Percentiles rank a stretch among this genome's conserved stretches.
Conservation (phyloP, 2,888 invertebrate genomes). For the Microctonus hyperodae region DNA sequence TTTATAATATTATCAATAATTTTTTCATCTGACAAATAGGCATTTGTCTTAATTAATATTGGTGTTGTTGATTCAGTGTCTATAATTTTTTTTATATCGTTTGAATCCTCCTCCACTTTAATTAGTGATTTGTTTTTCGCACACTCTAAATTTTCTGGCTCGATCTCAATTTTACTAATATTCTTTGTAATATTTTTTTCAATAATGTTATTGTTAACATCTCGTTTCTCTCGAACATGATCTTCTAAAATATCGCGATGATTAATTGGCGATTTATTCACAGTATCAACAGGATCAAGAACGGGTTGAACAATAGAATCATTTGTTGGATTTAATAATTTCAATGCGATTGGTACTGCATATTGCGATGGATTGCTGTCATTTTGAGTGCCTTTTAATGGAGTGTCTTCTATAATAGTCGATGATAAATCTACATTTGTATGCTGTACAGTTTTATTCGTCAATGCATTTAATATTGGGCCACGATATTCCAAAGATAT, state of each 20-base stretch:
- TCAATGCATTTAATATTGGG: constrained; percentile 51
- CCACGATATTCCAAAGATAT: constrained; percentile 38
- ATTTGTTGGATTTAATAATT: constrained; percentile 53
- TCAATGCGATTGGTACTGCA: constrained; percentile 52
- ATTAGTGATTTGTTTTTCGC: constrained; percentile 11
- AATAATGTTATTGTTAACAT: constrained; percentile 24
- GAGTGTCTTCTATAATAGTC: constrained; percentile 47
- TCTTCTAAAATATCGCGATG: constrained; percentile 51
- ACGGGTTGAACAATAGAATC: constrained; percentile 22
- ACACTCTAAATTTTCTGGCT: constrained; percentile 15
- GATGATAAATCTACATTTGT: constrained; percentile 16
- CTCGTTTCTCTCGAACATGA: constrained; percentile 52
- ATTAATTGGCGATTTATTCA: constrained; percentile 34
- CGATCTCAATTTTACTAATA: constrained; percentile 6
- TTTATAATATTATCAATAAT: constrained; percentile 43
- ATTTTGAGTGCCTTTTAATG: constrained; percentile 20
- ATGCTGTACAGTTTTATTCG: constrained; percentile 39
- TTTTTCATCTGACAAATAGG: constrained; percentile 48
- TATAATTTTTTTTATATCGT: background rate
- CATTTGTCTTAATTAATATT: constrained; percentile 46
- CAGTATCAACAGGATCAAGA: constrained; percentile 33
- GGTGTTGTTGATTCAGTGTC: constrained; percentile 5
- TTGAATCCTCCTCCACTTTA: background rate
- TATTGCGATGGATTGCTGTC: constrained; percentile 36
- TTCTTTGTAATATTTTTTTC: constrained; percentile 22